Base-by-base conservation (phyloP, 2,113 vertebrate species). In the Melanerpes formicivorus region DNA sequence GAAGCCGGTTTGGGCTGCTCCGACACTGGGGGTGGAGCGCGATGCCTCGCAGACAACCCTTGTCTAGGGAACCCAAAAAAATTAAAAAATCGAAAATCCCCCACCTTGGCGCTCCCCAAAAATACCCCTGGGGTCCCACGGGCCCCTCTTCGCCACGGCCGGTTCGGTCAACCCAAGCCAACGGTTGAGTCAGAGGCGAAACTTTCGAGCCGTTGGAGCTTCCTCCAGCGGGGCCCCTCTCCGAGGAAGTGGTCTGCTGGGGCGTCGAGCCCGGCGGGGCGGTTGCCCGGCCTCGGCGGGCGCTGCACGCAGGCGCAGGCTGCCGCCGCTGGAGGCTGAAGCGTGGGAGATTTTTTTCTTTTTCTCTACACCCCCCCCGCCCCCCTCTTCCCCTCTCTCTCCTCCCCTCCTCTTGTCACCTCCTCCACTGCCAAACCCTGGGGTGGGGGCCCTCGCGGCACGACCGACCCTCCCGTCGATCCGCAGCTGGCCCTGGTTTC, bases 141-240 rank as follows among this genome's bases (percentile, higher is more conserved):
- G 12, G 15, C 55, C 69, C 55, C 23, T 59, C 26, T 18, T 56
- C 22, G 46, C 25, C 37, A 55, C 25, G 69, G 83, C 66, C 32
- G 29, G 64, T 55, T 85, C 84, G 90, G 87, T 86, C 88, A 84
- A 72, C 92, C 85, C 74, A 67, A 64, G 83, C 90, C 96, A 87
- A 84, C 67, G 34, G 72, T 91, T 96, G 96, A 97, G 96, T 96
- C 95, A 97, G 76, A 80, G 93, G 21, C 71, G 91, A 96, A 97
- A 96, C 93, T 95, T 93, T 93, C 76, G 92, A 93, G 91, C 93
- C 83, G 87, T 92, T 96, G 96, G 91, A 95, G 94, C 94, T 95
- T 95, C 93, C 95, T 95, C 78, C 65, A 64, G 4, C 60, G 52
- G 71, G 95, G 90, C 94, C 86, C 91, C 84, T 72, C 66, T 80